A percentile compares a stretch with the other conserved stretches of the same genome.
Conservation (phyloP, 2,888 invertebrate genomes). For the Cephus rjabovi region DNA sequence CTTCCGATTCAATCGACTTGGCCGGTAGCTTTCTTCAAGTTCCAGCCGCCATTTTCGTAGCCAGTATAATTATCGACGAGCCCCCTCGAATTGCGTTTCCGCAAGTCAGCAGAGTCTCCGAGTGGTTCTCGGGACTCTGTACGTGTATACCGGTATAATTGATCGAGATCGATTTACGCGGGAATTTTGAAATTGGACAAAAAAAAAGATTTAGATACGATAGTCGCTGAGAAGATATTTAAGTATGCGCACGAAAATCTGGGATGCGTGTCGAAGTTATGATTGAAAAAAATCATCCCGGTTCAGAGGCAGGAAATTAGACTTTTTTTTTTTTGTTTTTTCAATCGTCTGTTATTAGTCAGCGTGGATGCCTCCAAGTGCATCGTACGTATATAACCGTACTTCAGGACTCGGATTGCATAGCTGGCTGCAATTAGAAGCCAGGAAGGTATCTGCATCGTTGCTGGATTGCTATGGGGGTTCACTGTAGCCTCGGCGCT, state of each 20-base stretch:
- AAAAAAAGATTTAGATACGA: too few relatives aligned
- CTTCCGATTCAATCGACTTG: not conserved
- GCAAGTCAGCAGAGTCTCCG: not conserved
- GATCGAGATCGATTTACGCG: not conserved
- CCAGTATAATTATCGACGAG: not conserved
- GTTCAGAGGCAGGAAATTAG: not conserved
- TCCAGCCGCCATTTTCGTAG: not conserved
- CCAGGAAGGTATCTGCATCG: not conserved
- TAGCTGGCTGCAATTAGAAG: slow-evolving; percentile 1
- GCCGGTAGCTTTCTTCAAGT: not conserved
- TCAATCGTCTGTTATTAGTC: not conserved
- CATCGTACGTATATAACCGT: not conserved
- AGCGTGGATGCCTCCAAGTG: not conserved
- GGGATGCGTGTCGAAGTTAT: too few relatives aligned
- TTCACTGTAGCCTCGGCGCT: slow-evolving; percentile 18
- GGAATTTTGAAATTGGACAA: too few relatives aligned
- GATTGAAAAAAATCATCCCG: too few relatives aligned
- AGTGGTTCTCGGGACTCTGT: not conserved
- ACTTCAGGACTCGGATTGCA: not conserved
- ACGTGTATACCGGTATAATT: not conserved
- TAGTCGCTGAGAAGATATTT: too few relatives aligned
- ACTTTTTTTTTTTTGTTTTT: not conserved
- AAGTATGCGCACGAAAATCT: too few relatives aligned
- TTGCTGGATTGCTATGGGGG: not conserved
- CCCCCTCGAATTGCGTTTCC: not conserved